phyloP scores from a whole-genome alignment of 1,140 invertebrate genomes.

The Drosophila kurseongensis region DNA sequence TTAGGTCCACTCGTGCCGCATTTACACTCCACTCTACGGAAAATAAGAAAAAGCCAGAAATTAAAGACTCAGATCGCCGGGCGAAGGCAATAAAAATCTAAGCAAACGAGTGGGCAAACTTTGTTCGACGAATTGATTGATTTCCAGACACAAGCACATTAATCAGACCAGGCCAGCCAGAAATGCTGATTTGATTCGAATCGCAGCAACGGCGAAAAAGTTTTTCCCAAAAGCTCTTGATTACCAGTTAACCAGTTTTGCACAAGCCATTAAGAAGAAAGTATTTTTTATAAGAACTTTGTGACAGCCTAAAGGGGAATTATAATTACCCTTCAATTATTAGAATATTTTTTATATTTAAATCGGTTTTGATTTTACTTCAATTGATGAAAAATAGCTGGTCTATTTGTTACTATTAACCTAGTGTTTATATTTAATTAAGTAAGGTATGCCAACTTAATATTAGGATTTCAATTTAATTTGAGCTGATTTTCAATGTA shows the following conservation, averaged over 20 bases:
- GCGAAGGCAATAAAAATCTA: constrained; percentile 63
- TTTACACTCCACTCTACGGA: constrained; percentile 39
- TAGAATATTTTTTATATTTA: not conserved
- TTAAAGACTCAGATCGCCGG: constrained; percentile 32
- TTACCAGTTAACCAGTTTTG: constrained; percentile 64
- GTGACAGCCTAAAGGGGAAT: not conserved
- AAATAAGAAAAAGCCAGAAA: constrained; percentile 21
- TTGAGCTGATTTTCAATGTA: no score
- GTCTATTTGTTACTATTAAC: no score
- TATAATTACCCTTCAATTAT: not conserved
- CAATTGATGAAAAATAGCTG: no score
- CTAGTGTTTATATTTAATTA: no score
- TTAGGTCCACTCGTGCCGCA: constrained; percentile 74
- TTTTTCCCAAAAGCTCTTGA: constrained; percentile 57
- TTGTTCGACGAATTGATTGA: constrained; percentile 75
- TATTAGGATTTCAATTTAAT: not conserved
- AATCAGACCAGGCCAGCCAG: constrained; percentile 61
- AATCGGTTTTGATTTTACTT: no score
- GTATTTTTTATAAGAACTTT: no score
- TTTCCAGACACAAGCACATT: constrained; percentile 75
- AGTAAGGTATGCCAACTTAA: no score
- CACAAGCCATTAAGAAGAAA: constrained; percentile 18
- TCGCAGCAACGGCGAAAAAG: constrained; percentile 36
- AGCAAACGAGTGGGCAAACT: constrained; percentile 53
- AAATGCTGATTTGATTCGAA: constrained; percentile 69